phyloP scores from a whole-genome alignment of 2,113 vertebrate species.

The Ranitomeya variabilis region DNA sequence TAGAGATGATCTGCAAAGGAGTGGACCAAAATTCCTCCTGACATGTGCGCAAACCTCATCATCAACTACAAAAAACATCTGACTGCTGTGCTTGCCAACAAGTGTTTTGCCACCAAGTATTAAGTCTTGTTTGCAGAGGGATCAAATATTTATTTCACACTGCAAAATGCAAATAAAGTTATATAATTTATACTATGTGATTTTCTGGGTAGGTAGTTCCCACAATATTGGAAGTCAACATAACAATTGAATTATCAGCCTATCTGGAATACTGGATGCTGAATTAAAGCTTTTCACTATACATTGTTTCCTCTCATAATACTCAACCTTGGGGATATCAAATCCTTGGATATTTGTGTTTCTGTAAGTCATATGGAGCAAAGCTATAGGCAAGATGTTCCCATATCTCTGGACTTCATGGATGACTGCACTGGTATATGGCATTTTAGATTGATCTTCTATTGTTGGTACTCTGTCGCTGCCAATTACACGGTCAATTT shows the following conservation, averaged over 20 bases:
- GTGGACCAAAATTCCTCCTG: too few species aligned
- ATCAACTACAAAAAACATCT: too few species aligned
- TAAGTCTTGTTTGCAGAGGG: too few species aligned
- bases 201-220: neutral
- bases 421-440: constrained; percentile 72
- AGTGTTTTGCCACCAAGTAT: too few species aligned
- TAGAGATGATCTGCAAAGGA: too few species aligned
- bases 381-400: constrained; percentile 49
- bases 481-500: constrained; percentile 73
- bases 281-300: neutral
- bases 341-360: constrained; percentile 69
- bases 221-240: neutral
- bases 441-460: constrained; percentile 67
- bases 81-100: too few species aligned
- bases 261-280: fast-evolving
- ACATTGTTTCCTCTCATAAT: constrained; percentile 64
- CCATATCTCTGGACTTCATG: constrained; percentile 69
- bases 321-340: constrained; percentile 64
- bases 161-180: neutral
- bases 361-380: constrained; percentile 63
- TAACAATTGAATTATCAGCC: neutral
- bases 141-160: too few species aligned
- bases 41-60: too few species aligned
- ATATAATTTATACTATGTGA: neutral
- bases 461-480: constrained; percentile 61